Evolutionary conservation across 2,888 invertebrate species (phyloP), one percentile per base, ranked within the genome.

Genomic region (Panopea generosa): DNA sequence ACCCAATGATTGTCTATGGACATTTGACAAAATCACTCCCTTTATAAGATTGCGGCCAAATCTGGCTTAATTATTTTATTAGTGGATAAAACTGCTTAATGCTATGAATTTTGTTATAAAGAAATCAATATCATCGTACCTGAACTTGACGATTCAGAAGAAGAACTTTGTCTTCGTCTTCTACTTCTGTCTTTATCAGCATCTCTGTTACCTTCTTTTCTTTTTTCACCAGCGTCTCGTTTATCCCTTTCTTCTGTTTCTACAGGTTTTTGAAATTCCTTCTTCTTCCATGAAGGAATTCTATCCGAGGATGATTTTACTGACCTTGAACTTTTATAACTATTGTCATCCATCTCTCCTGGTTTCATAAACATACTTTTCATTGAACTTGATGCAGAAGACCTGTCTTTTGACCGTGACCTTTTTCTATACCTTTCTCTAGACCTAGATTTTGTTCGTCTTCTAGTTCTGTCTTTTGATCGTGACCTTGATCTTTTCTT

Each of bases 271-370:
- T 77, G 76, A 56, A 82, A 85, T 60, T 84, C 84, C 49, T 84
- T 85, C 74, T 87, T 88, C 68, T 76, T 86, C 86, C 86, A 87
- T 18, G 82, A 75, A 27, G 86, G 85, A 20, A 49, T 40, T 52
- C 61, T 62, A 11, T 45, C 33, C 40, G 63, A 38, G 22, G 60
- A 62, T n/a, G 27, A 38, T 53, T 50, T 55, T 52, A 71, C 56
- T 26, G 40, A 53, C 24, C 56, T 40, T 22, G 55, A 55, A 56
- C 59, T 73, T 16, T 57, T 62, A 38, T 47, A 47, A 52, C 29
- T 55, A 20, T 60, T 49, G 22, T 53, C 72, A 27, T 55, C 49
- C 49, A 74, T 66, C n/a, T 80, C 83, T 33, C 80, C 77, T 26
- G 80, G 80, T 60, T 71, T 83, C 77, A 80, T 77, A 68, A 83